Evolutionary conservation across 2,113 vertebrate genomes (phyloP).

Genomic region (Galemys pyrenaicus): DNA sequence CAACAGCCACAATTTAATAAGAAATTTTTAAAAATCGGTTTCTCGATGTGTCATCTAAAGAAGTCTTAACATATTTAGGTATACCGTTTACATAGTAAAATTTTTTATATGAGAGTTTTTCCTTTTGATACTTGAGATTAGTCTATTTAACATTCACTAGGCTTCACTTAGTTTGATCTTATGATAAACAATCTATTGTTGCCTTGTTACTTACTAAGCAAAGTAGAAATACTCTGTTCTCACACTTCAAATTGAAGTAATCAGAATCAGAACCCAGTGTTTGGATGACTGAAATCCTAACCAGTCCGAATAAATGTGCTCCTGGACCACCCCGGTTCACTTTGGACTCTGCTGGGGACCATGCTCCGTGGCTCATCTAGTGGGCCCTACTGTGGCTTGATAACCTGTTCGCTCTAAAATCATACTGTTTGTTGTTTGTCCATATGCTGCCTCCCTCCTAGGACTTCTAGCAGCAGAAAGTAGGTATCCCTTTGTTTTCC

Average conservation of each 20-base stretch:
- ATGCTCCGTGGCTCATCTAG: conserved; percentile 75
- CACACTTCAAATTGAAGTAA: conserved; percentile 43
- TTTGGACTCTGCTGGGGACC: conserved; percentile 44
- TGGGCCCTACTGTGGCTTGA: conserved; percentile 81
- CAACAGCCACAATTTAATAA: conserved; percentile 48
- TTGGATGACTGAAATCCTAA: conserved; percentile 23
- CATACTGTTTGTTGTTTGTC: conserved; percentile 91
- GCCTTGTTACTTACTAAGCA: conserved; percentile 55
- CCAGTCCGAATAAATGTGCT: not conserved
- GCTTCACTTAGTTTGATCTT: conserved; percentile 36
- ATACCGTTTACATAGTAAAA: conserved; percentile 38
- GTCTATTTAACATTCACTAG: conserved; percentile 18
- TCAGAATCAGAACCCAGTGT: conserved; percentile 40
- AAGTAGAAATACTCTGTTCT: conserved; percentile 35
- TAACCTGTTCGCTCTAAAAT: conserved; percentile 87
- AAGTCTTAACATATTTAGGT: not conserved
- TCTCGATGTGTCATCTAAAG: not conserved
- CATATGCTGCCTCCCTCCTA: conserved; percentile 93
- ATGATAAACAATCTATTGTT: conserved; percentile 8
- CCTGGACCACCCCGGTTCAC: not conserved
- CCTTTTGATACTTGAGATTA: conserved; percentile 29
- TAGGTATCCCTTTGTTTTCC: conserved; percentile 94
- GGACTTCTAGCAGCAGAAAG: conserved; percentile 99
- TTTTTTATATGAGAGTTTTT: conserved; percentile 38
- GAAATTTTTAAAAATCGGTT: not conserved